Evolutionary conservation across 2,113 vertebrate genomes (phyloP).

Genomic region (human): GRCh38 chr7:72557501-72558000

Average conservation of each 20-base stretch:
- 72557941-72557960: background rate
- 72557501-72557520: too few species aligned
- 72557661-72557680: background rate
- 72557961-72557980: background rate
- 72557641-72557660: background rate
- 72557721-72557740: background rate
- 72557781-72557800: background rate
- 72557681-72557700: background rate
- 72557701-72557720: background rate
- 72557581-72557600: too few species aligned
- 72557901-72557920: background rate
- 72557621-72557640: background rate
- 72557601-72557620: too few species aligned
- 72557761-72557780: background rate
- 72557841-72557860: background rate
- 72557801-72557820: background rate
- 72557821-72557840: background rate
- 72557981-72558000: background rate
- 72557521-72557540: too few species aligned
- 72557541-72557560: too few species aligned
- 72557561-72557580: too few species aligned
- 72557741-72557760: background rate
- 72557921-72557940: background rate
- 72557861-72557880: background rate
- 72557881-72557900: background rate